A percentile compares a stretch with the other conserved stretches of the same genome.
phyloP scores from a whole-genome alignment of 1,140 invertebrate genomes.

The Pristionchus pacificus region DNA sequence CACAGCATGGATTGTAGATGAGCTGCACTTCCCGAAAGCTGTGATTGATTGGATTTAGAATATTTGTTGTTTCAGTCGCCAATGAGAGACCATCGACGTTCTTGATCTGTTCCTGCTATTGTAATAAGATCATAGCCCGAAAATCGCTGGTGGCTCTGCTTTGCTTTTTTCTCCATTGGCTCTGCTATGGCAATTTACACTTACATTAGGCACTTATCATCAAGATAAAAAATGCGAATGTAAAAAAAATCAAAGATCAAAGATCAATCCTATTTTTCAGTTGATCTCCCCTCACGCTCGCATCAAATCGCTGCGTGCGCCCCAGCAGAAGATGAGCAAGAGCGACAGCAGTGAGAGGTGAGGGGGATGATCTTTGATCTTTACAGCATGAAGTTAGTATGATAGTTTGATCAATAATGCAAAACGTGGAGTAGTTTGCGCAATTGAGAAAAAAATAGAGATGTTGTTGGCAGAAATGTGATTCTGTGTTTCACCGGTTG shows the following conservation, averaged over 20 bases:
- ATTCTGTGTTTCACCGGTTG: too few species aligned
- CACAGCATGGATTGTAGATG: too few species aligned
- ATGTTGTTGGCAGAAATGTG: too few species aligned
- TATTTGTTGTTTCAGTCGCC: too few species aligned
- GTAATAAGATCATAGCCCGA: too few species aligned
- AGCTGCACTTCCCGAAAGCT: too few species aligned
- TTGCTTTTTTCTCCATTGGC: constrained; percentile 56
- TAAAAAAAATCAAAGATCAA: constrained; percentile 4
- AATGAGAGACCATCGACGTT: too few species aligned
- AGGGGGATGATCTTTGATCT: constrained; percentile 1
- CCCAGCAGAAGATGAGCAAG: constrained; percentile 94
- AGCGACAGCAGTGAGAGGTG: constrained; percentile 62
- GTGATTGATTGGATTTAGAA: too few species aligned
- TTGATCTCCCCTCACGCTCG: constrained; percentile 52
- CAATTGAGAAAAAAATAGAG: too few species aligned
- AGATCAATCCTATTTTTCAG: constrained; percentile 20
- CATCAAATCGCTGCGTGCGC: constrained; percentile 76
- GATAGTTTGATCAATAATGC: constrained; percentile 73
- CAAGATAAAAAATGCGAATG: constrained; percentile 6
- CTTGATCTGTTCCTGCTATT: too few species aligned
- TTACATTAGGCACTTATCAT: constrained; percentile 5
- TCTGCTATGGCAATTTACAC: neutral
- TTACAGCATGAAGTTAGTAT: constrained; percentile 60
- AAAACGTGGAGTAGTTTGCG: constrained; percentile 70
- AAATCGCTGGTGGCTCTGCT: too few species aligned